Percentiles rank a stretch among this genome's conserved stretches.
phyloP scores from a whole-genome alignment of 2,113 vertebrate genomes.

The Perca schrenkii region DNA sequence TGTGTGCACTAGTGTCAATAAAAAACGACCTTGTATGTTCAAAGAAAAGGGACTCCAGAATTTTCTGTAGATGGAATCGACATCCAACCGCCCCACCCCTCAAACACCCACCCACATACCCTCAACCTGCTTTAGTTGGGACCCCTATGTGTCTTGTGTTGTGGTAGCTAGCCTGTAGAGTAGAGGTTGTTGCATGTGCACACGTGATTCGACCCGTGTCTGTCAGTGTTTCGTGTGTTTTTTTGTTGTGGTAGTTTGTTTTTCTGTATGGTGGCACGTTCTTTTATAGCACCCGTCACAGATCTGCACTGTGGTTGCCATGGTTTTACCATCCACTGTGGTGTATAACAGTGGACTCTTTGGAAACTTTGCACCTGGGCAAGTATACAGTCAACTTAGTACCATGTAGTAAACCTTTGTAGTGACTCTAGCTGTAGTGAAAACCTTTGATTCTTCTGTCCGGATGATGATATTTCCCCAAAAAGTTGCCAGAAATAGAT shows the following conservation, averaged over 20 bases:
- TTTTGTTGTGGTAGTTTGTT: conserved; percentile 20
- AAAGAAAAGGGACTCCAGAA: conserved; percentile 86
- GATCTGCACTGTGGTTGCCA: conserved; percentile 70
- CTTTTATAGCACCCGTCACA: conserved; percentile 65
- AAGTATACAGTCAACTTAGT: conserved; percentile 76
- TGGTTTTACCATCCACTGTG: conserved; percentile 74
- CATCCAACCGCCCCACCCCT: neutral
- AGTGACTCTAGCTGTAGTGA: conserved; percentile 64
- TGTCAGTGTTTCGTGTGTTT: conserved; percentile 24
- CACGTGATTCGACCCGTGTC: neutral
- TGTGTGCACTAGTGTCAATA: conserved; percentile 94
- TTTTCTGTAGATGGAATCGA: conserved; percentile 78
- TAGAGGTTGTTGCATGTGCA: conserved; percentile 27
- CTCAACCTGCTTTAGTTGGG: neutral
- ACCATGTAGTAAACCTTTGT: conserved; percentile 57
- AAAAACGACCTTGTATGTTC: conserved; percentile 84
- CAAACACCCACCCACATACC: neutral
- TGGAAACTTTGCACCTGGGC: conserved; percentile 76
- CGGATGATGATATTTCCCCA: neutral
- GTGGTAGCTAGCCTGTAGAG: conserved; percentile 63
- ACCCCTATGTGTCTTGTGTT: conserved; percentile 46
- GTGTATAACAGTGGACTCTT: conserved; percentile 72
- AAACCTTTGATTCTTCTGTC: conserved; percentile 4
- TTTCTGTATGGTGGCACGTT: conserved; percentile 55
- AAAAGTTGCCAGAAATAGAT: neutral